These are phyloP conservation scores for Melospiza georgiana DNA, from an alignment of 2,113 vertebrate species.

Conservation along the genomic window DNA sequence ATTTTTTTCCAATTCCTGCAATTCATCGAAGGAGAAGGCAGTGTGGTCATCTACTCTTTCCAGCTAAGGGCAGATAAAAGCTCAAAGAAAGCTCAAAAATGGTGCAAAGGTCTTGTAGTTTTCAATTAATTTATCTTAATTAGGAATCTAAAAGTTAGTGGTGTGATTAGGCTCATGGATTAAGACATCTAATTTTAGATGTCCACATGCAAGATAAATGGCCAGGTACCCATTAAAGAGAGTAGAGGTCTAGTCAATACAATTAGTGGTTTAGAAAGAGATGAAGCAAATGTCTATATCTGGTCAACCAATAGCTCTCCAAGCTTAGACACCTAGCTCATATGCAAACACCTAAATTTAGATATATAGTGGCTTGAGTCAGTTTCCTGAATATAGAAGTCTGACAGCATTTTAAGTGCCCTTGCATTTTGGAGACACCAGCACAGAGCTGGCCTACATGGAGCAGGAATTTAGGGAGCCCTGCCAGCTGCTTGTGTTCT, in stretches of 20 bases:
- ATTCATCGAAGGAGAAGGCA: neutral
- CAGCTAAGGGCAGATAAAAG: neutral
- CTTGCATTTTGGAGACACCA: neutral
- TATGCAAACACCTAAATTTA: constrained; percentile 47
- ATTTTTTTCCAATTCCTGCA: neutral
- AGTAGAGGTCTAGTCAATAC: constrained; percentile 39
- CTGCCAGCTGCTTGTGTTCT: neutral
- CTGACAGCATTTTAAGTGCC: neutral
- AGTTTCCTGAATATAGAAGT: constrained; percentile 43
- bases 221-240: constrained; percentile 6
- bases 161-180: neutral
- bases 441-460: fast-evolving
- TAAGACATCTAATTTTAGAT: constrained; percentile 46
- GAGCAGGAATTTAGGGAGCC: neutral
- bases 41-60: neutral
- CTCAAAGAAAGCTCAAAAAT: neutral
- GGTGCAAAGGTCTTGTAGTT: neutral
- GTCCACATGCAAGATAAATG: neutral
- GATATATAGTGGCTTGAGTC: constrained; percentile 8
- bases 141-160: constrained; percentile 7
- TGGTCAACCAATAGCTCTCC: constrained; percentile 15
- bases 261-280: constrained; percentile 51
- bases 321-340: neutral
- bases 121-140: constrained; percentile 31
- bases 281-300: constrained; percentile 48